Conservation (phyloP, 2,113 vertebrate species). For the Dromas ardeola region DNA sequence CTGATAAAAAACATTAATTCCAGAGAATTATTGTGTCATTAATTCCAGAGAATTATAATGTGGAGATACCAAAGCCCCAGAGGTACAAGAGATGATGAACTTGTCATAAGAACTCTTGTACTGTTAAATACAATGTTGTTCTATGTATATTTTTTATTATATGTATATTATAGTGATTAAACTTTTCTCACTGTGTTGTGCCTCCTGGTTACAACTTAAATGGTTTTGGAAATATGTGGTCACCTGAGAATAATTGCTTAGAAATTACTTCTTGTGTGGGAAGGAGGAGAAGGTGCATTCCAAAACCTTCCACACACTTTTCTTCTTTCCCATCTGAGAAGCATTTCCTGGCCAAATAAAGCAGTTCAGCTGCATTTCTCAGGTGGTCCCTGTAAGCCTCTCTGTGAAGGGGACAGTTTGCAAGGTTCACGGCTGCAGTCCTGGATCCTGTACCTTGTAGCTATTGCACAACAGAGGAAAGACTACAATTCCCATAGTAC, state of each 20-base stretch:
- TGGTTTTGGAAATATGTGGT: neutral
- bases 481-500: constrained; percentile 63
- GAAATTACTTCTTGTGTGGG: neutral
- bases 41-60: neutral
- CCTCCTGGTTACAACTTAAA: neutral
- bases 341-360: fast-evolving
- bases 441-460: neutral
- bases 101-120: neutral
- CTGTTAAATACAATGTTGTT: fast-evolving
- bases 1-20: neutral
- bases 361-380: neutral
- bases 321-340: neutral
- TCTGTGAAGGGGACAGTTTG: fast-evolving
- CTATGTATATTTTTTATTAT: neutral
- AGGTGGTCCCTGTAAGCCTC: fast-evolving
- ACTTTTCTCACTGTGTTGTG: neutral
- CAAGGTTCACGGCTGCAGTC: neutral
- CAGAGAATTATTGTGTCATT: neutral
- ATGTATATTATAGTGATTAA: neutral
- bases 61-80: neutral
- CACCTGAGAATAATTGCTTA: neutral
- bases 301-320: fast-evolving
- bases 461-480: neutral
- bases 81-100: neutral
- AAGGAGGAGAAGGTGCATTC: neutral